Conservation (phyloP, 2,888 invertebrate genomes). For the Argynnis bischoffii region DNA sequence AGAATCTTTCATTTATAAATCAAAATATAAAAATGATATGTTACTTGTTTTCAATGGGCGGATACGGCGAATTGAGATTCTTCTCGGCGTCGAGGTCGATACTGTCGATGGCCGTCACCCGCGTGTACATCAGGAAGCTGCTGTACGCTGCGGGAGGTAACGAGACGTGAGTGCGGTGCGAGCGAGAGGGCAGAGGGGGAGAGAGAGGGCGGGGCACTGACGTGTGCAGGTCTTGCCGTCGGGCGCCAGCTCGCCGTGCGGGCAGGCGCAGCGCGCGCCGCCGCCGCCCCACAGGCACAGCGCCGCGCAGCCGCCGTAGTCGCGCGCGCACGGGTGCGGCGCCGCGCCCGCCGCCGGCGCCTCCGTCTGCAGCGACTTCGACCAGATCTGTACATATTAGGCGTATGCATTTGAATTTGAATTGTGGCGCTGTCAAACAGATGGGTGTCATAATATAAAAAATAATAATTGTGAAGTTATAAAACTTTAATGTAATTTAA, state of each 20-base stretch:
- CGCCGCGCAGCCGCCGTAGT: conserved; percentile 82
- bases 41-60: conserved; percentile 85
- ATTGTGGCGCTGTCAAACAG: too few species aligned
- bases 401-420: too few species aligned
- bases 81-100: conserved; percentile 88
- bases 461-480: too few species aligned
- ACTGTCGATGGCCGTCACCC: conserved; percentile 90
- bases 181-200: background rate
- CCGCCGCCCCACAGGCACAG: conserved; percentile 90
- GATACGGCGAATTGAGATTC: conserved; percentile 89
- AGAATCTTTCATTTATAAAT: background rate
- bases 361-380: conserved; percentile 67
- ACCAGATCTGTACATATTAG: conserved; percentile 50
- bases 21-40: background rate
- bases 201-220: conserved; percentile 49
- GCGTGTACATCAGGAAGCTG: conserved; percentile 92
- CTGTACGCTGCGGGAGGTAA: conserved; percentile 83
- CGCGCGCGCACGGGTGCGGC: conserved; percentile 82
- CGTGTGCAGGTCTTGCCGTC: conserved; percentile 86
- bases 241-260: conserved; percentile 88
- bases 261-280: conserved; percentile 89
- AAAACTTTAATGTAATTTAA: too few species aligned
- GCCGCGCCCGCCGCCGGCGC: conserved; percentile 43
- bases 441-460: too few species aligned
- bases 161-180: background rate